These are phyloP conservation scores for Homarus gammarus DNA, from an alignment of 2,888 invertebrate genomes.

Conservation along the genomic window DNA sequence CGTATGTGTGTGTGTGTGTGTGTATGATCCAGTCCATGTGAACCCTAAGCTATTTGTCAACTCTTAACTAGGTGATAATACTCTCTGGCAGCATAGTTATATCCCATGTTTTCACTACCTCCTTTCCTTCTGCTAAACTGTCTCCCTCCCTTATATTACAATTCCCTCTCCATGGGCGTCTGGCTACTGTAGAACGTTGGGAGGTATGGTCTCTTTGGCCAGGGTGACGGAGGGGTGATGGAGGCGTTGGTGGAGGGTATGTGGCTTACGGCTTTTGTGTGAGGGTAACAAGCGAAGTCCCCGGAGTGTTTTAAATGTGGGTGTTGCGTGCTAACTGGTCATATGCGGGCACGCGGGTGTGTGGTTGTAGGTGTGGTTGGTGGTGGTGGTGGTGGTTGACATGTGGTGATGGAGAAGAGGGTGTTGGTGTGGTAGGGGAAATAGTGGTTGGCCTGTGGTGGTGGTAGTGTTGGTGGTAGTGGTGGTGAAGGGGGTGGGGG, in stretches of 20 bases:
- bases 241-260: neutral
- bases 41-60: slow-evolving; percentile 3
- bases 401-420: neutral
- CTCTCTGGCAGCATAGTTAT: neutral
- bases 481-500: neutral
- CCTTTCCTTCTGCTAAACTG: neutral
- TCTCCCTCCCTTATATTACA: neutral
- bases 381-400: slow-evolving; percentile 32
- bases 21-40: neutral
- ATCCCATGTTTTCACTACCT: neutral
- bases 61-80: slow-evolving; percentile 7
- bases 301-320: slow-evolving; percentile 45
- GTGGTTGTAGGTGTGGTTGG: slow-evolving; percentile 22
- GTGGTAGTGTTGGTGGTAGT: slow-evolving; percentile 13
- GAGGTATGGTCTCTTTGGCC: neutral
- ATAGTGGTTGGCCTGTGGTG: neutral
- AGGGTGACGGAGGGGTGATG: neutral
- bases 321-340: slow-evolving; percentile 41
- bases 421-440: neutral
- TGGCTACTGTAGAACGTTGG: neutral
- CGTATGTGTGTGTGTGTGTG: slow-evolving; percentile 19
- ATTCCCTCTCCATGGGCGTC: neutral
- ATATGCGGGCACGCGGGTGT: slow-evolving; percentile 23
- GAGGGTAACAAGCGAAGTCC: slow-evolving; percentile 2
- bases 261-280: neutral